Evolutionary conservation across 2,113 vertebrate genomes (phyloP).

Genomic region (Tapirus terrestris): DNA sequence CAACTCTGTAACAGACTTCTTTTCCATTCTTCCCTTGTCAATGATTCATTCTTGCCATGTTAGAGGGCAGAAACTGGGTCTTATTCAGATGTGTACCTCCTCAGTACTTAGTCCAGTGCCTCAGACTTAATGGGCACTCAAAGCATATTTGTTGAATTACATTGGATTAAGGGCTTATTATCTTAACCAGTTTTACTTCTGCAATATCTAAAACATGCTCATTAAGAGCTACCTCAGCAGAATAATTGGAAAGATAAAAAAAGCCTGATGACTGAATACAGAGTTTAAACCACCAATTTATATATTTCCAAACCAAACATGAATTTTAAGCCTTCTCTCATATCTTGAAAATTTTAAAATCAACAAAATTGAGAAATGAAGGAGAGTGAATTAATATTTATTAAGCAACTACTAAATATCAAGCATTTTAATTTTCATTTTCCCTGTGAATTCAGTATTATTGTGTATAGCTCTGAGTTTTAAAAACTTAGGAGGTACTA

Average conservation of each 20-base stretch:
- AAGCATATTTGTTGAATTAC: neutral
- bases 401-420: neutral
- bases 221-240: slow-evolving; percentile 5
- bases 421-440: neutral
- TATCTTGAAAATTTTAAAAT: neutral
- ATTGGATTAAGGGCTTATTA: neutral
- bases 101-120: neutral
- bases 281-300: neutral
- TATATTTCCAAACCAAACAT: neutral
- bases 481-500: neutral
- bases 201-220: neutral
- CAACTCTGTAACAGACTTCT: neutral
- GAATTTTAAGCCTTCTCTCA: neutral
- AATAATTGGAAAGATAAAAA: neutral
- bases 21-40: neutral
- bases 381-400: neutral
- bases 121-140: neutral
- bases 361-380: neutral
- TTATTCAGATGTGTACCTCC: neutral
- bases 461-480: neutral
- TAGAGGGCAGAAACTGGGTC: neutral
- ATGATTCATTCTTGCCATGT: neutral
- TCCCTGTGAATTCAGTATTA: neutral
- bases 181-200: neutral
- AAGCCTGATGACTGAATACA: neutral